A percentile compares a stretch with the other conserved stretches of the same genome.
These are phyloP conservation scores for Laspeyria flexula DNA, from an alignment of 2,888 invertebrate species.

Conservation along the genomic window DNA sequence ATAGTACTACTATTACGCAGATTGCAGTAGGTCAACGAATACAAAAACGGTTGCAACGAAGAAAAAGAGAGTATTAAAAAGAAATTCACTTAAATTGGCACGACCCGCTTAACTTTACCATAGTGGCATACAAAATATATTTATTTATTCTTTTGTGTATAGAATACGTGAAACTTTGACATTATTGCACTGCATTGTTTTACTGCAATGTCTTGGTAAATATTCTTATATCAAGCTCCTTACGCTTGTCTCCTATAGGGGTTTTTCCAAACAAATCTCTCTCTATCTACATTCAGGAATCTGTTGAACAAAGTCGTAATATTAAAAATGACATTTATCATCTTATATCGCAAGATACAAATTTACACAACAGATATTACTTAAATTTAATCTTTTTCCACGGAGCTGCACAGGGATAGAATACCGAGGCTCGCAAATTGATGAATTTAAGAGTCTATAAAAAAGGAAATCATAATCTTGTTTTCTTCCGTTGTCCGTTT, in stretches of 20 bases:
- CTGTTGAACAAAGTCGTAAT: too few species aligned
- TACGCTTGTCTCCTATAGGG: too few species aligned
- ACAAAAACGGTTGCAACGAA: background rate
- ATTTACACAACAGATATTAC: too few species aligned
- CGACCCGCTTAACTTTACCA: background rate
- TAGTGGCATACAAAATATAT: slow-evolving; percentile 13
- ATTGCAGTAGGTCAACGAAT: slow-evolving; percentile 1
- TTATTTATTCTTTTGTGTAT: slow-evolving; percentile 26
- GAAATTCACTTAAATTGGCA: slow-evolving; percentile 9
- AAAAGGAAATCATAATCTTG: background rate
- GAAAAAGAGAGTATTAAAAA: slow-evolving; percentile 3
- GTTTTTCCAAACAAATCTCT: too few species aligned
- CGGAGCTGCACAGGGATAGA: too few species aligned
- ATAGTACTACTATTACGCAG: too few species aligned
- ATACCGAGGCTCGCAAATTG: too few species aligned
- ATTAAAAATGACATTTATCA: too few species aligned
- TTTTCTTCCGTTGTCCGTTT: slow-evolving; percentile 12
- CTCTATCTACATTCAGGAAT: too few species aligned
- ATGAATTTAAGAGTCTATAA: background rate
- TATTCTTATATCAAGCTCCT: slow-evolving; percentile 1
- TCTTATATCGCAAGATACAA: too few species aligned
- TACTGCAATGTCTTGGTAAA: slow-evolving; percentile 1
- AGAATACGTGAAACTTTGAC: background rate
- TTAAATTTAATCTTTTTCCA: too few species aligned
- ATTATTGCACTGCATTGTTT: slow-evolving; percentile 3